These are phyloP conservation scores for Belonocnema kinseyi DNA, from an alignment of 1,140 invertebrate species.

Conservation along the genomic window DNA sequence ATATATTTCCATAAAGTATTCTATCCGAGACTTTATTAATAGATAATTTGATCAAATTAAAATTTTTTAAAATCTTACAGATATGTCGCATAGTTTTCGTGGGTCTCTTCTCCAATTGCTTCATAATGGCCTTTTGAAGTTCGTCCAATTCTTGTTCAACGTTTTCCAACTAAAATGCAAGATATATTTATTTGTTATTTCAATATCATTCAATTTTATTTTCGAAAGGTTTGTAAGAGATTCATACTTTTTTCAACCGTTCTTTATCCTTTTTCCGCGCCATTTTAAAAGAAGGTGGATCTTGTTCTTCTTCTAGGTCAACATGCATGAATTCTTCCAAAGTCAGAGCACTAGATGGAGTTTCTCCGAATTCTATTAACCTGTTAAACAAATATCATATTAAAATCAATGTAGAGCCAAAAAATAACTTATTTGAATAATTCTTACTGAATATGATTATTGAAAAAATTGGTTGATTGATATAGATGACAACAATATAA, in stretches of 20 bases:
- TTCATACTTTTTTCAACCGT: conserved; percentile 81
- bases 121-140: conserved; percentile 85
- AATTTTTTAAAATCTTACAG: conserved; percentile 20
- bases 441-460: conserved; percentile 11
- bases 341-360: conserved; percentile 81
- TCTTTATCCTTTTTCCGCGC: conserved; percentile 92
- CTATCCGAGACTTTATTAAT: conserved; percentile 1
- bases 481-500: conserved; percentile 17
- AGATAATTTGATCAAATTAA: conserved; percentile 26
- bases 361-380: conserved; percentile 93
- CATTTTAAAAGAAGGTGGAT: conserved; percentile 95
- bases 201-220: no score
- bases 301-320: conserved; percentile 97
- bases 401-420: conserved; percentile 9
- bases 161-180: conserved; percentile 61
- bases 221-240: not conserved
- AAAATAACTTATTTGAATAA: conserved; percentile 32
- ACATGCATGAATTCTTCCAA: conserved; percentile 98
- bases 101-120: conserved; percentile 81
- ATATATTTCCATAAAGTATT: not conserved
- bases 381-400: conserved; percentile 69
- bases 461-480: not conserved
- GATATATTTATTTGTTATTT: not conserved
- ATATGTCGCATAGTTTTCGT: conserved; percentile 66
- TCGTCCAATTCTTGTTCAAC: conserved; percentile 80